Evolutionary conservation across 2,888 invertebrate genomes (phyloP), one percentile per base, ranked within the genome.

Genomic region (Asteroscopus sphinx): DNA sequence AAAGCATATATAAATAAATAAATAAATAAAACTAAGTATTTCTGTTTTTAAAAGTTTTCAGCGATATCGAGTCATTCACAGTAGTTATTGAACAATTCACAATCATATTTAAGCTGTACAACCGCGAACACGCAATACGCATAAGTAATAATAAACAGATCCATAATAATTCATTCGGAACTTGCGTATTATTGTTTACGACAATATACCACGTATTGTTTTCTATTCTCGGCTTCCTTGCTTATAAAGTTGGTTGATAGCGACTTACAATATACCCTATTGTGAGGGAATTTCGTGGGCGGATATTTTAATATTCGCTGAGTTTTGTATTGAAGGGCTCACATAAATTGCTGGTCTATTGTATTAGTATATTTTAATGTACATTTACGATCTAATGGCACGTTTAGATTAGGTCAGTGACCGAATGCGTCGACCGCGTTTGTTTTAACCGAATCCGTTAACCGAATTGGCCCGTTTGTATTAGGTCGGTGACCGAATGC

Each of bases 101-200:
- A 26, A 26, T 25, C 25, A 25, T 25, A 25, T 26, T 8, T 8
- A 26, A 26, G 26, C 26, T 26, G 7, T 6, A 26, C 28, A 49
- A 32, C 48, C 41, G 26, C 37, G 32, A 25, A 44, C 26, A 51
- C 68, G 51, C 47, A 55, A 30, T 32, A 49, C 68, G 51, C 48
- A 55, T 35, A 41, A 46, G 57, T 45, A 45, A 73, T 63, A 51
- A 54, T 57, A 61, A 70, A 73, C 61, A 73, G 52, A 64, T 59
- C 49, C 52, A 28, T 69, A 57, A 28, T 69, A 57, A 74, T 60
- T 40, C 33, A 46, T 51, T 53, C 39, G 55, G 41, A 56, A 74
- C 25, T 74, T 71, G 30, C 58, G 32, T 71, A 67, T 72, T 72
- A 67, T 74, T 71, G 60, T 68, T 53, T 57, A 55, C 52, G 39